A percentile compares a stretch with the other conserved stretches of the same genome.
Conservation (phyloP, 2,797 vertebrate species). For the Rallus crepitans region DNA sequence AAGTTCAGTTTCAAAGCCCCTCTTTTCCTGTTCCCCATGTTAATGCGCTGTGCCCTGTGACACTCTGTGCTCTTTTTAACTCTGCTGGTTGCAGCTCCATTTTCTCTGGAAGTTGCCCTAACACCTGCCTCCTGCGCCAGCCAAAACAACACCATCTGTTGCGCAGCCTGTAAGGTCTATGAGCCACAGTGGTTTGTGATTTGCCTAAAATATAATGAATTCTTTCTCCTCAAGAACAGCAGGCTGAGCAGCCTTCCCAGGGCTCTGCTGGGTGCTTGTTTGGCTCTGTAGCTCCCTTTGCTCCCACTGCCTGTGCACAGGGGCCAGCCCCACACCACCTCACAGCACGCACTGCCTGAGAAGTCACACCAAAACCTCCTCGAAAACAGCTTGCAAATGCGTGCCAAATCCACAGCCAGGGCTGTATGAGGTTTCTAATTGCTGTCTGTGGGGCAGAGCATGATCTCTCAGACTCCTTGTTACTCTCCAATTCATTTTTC, state of each 20-base stretch:
- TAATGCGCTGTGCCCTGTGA: neutral
- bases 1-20: neutral
- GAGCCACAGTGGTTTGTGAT: neutral
- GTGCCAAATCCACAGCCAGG: neutral
- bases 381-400: fast-evolving
- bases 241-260: neutral
- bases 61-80: conserved; percentile 1
- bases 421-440: neutral
- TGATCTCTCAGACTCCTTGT: neutral
- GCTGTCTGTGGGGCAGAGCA: fast-evolving
- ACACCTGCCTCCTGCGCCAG: conserved; percentile 17
- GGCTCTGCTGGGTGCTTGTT: neutral
- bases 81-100: conserved; percentile 6
- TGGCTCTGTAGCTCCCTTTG: neutral
- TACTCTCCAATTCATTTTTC: fast-evolving
- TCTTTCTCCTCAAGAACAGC: neutral
- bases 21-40: neutral
- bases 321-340: neutral
- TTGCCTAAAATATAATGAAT: conserved; percentile 48
- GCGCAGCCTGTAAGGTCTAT: neutral
- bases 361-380: neutral
- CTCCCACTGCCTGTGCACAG: fast-evolving
- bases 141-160: conserved; percentile 56
- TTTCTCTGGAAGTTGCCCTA: conserved; percentile 41
- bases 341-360: neutral